These are phyloP conservation scores for Anguilla marmorata DNA, from an alignment of 2,797 vertebrate genomes.

Conservation along the genomic window DNA sequence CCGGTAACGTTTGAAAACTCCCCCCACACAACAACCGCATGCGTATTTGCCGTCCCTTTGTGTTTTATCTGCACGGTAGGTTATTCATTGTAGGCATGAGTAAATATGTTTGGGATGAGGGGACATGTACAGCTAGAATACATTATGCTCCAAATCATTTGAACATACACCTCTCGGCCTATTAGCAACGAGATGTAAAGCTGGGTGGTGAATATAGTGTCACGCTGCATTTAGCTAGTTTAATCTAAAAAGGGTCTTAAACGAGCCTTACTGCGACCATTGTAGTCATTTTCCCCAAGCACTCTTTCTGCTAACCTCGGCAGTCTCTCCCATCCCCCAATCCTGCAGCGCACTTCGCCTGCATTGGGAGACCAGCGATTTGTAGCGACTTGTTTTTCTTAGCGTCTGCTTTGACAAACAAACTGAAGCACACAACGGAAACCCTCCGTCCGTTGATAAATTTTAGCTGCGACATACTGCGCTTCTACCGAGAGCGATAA, in stretches of 20 bases:
- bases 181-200: not conserved
- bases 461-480: not conserved
- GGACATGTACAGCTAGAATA: not conserved
- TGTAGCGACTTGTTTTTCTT: conserved; percentile 4
- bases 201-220: not conserved
- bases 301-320: conserved; percentile 13
- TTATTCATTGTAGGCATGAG: not conserved
- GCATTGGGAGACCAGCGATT: conserved; percentile 23
- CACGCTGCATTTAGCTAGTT: not conserved
- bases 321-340: conserved; percentile 40
- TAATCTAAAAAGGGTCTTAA: not conserved
- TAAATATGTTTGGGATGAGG: not conserved
- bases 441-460: not conserved
- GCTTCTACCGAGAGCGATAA: not conserved
- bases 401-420: not conserved
- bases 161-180: not conserved
- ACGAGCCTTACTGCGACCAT: not conserved
- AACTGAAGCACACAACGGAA: conserved; percentile 2
- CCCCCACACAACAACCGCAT: not conserved
- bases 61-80: not conserved
- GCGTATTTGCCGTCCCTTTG: not conserved
- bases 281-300: not conserved
- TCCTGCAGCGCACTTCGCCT: conserved; percentile 33
- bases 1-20: not conserved
- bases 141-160: not conserved